A percentile compares a stretch with the other conserved stretches of the same genome.
These are phyloP conservation scores for Hesperia comma DNA, from an alignment of 2,888 invertebrate species.

Conservation along the genomic window DNA sequence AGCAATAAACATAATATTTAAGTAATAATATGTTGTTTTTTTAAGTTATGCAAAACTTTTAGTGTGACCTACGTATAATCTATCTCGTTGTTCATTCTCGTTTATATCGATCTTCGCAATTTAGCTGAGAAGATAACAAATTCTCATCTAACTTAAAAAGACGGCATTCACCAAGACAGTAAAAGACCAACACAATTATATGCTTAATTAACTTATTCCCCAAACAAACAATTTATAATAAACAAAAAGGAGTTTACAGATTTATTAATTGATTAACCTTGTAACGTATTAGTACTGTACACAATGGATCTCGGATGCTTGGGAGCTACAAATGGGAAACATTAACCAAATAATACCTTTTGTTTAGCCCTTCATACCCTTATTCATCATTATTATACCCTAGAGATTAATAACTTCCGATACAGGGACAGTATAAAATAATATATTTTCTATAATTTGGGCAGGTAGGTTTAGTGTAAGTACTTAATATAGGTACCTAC, in stretches of 20 bases:
- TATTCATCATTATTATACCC: slow-evolving; percentile 35
- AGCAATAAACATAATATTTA: too few relatives aligned
- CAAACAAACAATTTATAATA: slow-evolving; percentile 14
- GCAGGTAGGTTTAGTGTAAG: too few relatives aligned
- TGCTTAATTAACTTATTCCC: slow-evolving; percentile 1
- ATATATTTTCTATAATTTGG: slow-evolving; percentile 1
- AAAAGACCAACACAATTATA: neutral
- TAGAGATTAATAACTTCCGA: slow-evolving; percentile 33
- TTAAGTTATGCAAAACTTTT: too few relatives aligned
- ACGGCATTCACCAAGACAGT: too few relatives aligned
- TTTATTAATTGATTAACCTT: slow-evolving; percentile 33
- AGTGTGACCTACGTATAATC: too few relatives aligned
- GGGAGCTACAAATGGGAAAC: slow-evolving; percentile 33
- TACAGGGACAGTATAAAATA: slow-evolving; percentile 19
- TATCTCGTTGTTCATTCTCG: too few relatives aligned
- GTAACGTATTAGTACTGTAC: slow-evolving; percentile 22
- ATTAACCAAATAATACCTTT: slow-evolving; percentile 35
- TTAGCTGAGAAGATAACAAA: too few relatives aligned
- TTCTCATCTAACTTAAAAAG: too few relatives aligned
- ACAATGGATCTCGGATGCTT: slow-evolving; percentile 30
- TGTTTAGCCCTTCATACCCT: slow-evolving; percentile 29
- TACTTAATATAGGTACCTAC: too few relatives aligned
- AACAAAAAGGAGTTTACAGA: slow-evolving; percentile 25
- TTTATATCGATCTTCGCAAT: too few relatives aligned
- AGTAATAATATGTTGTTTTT: too few relatives aligned